Conservation (phyloP, 2,888 invertebrate species). For the Criorhina ranunculi region DNA sequence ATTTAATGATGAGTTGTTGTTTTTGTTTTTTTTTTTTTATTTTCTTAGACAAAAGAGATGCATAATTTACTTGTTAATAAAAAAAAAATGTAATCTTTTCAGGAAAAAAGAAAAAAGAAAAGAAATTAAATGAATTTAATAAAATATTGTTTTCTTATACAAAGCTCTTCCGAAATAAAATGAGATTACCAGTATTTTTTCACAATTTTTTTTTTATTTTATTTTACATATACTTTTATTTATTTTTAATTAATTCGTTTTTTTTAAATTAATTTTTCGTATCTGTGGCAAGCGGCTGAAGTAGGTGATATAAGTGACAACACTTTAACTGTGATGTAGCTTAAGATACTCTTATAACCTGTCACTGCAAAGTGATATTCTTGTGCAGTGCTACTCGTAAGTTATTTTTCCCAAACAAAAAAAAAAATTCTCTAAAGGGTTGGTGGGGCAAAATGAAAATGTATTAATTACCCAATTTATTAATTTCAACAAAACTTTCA, state of each 20-base stretch:
- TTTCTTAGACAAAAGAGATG: slow-evolving; percentile 20
- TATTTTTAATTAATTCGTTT: slow-evolving; percentile 1
- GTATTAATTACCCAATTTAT: no score
- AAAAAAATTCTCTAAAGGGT: no score
- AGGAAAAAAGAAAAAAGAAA: slow-evolving; percentile 15
- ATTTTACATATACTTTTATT: no score
- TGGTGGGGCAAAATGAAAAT: no score
- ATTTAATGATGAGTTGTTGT: slow-evolving; percentile 5
- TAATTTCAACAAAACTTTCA: no score
- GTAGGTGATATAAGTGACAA: no score
- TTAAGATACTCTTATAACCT: no score
- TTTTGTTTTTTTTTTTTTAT: slow-evolving; percentile 10
- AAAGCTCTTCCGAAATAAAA: slow-evolving; percentile 66
- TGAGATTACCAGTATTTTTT: slow-evolving; percentile 45
- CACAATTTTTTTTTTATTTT: slow-evolving; percentile 30
- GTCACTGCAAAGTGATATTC: no score
- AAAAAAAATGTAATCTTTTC: slow-evolving; percentile 22
- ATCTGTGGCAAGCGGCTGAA: no score
- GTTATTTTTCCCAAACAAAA: no score
- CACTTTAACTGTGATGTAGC: no score
- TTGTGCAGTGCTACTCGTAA: no score
- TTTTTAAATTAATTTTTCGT: neutral
- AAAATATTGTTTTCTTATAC: slow-evolving; percentile 42
- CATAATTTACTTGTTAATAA: slow-evolving; percentile 22
- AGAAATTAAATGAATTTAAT: slow-evolving; percentile 14